These are phyloP conservation scores for Morinoia aosen DNA, from an alignment of 2,888 invertebrate genomes.

Conservation along the genomic window DNA sequence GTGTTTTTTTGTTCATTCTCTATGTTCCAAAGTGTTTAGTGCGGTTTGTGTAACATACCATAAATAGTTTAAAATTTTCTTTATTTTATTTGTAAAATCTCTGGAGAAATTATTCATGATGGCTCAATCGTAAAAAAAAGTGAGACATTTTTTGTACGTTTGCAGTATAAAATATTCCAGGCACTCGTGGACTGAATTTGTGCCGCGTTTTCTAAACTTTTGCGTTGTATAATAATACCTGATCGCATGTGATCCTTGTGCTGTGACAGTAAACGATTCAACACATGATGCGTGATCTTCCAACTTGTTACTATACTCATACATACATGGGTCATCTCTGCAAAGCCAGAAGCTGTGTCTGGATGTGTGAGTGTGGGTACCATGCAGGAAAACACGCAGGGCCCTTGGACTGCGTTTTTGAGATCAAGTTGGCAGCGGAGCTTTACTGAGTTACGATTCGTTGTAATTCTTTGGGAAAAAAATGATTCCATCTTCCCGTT, in stretches of 20 bases:
- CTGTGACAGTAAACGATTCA: neutral
- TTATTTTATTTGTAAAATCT: neutral
- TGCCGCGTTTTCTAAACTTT: neutral
- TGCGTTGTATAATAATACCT: neutral
- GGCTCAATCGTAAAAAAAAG: neutral
- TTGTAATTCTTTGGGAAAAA: too few relatives aligned
- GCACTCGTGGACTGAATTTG: neutral
- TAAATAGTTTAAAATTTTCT: neutral
- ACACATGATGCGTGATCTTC: neutral
- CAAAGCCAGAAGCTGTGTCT: neutral
- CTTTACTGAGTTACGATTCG: too few relatives aligned
- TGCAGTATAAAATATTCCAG: neutral
- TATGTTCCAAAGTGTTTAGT: neutral
- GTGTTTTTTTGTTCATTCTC: too few relatives aligned
- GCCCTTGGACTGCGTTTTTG: too few relatives aligned
- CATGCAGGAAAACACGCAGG: too few relatives aligned
- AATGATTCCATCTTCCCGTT: too few relatives aligned
- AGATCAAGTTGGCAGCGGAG: too few relatives aligned
- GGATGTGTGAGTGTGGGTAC: neutral
- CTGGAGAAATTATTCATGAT: neutral
- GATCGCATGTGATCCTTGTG: slow-evolving; percentile 3
- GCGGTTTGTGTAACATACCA: neutral
- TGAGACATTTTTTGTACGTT: neutral
- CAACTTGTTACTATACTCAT: neutral
- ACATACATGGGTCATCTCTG: neutral